phyloP scores from a whole-genome alignment of 2,888 invertebrate species.

The Petrolisthes manimaculis region DNA sequence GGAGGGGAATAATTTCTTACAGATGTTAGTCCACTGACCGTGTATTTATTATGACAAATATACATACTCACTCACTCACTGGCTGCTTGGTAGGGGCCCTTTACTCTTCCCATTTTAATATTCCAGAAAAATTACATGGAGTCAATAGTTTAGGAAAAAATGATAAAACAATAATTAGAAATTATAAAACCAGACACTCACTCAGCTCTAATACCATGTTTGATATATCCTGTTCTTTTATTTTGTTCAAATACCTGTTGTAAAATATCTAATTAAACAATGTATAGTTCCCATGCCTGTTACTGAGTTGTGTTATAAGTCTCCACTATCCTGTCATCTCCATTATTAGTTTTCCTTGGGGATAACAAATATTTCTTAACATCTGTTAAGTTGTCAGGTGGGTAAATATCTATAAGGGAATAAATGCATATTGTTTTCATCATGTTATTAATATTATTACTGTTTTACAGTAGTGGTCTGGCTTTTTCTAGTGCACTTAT shows the following conservation, averaged over 20 bases:
- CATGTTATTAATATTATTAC: too few relatives aligned
- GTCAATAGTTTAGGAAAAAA: neutral
- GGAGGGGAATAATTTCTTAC: too few relatives aligned
- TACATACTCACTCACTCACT: too few relatives aligned
- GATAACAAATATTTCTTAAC: neutral
- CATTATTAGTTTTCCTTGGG: neutral
- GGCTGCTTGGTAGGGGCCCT: too few relatives aligned
- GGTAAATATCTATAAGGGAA: neutral
- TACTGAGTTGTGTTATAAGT: neutral
- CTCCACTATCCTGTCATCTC: neutral
- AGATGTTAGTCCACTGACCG: too few relatives aligned
- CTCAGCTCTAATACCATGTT: neutral
- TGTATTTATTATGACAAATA: too few relatives aligned
- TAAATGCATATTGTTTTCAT: neutral
- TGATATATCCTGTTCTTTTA: neutral
- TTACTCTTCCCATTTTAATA: neutral
- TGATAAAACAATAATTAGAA: neutral
- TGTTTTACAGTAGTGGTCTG: too few relatives aligned
- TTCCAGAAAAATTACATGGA: neutral
- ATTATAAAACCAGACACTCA: conserved; percentile 8
- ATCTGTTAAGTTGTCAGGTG: neutral
- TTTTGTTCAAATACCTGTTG: neutral
- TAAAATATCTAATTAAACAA: neutral
- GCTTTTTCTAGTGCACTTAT: too few relatives aligned
- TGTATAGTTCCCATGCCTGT: neutral